Percentiles rank a stretch among this genome's conserved stretches.
These are phyloP conservation scores for Narcine bancroftii DNA, from an alignment of 2,113 vertebrate species.

Conservation along the genomic window DNA sequence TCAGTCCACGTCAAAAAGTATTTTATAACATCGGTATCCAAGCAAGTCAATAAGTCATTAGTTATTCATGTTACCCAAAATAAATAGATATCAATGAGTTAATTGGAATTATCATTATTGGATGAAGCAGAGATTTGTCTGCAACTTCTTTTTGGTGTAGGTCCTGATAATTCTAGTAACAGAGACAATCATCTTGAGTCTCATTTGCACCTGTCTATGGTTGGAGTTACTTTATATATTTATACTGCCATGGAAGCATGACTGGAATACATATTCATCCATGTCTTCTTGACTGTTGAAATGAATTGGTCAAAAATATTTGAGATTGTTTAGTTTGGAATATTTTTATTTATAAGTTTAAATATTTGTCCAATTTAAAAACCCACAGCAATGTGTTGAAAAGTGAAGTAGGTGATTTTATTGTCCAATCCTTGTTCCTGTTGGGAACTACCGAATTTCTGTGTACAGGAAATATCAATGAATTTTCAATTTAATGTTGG, in stretches of 20 bases:
- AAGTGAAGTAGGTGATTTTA: not conserved
- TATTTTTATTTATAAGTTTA: not conserved
- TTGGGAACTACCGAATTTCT: not conserved
- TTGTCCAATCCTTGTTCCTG: not conserved
- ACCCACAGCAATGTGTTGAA: not conserved
- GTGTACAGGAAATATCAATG: not conserved
- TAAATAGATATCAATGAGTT: not conserved
- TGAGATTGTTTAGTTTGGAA: not conserved
- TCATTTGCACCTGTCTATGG: not conserved
- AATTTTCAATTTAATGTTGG: not conserved
- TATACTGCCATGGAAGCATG: not conserved
- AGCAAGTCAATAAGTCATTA: not conserved
- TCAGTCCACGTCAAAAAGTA: not conserved
- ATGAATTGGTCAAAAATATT: no score
- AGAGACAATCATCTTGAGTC: not conserved
- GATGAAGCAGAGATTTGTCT: not conserved
- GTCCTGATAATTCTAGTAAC: not conserved
- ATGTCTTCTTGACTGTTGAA: no score
- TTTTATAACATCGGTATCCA: no score
- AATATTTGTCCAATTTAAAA: not conserved
- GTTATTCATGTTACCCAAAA: not conserved
- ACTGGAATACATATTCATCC: not conserved
- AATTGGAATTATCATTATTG: not conserved
- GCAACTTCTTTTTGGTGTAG: not conserved
- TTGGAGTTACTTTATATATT: not conserved